Base-by-base conservation (phyloP, 2,113 vertebrate genomes). In the Taxidea taxus region DNA sequence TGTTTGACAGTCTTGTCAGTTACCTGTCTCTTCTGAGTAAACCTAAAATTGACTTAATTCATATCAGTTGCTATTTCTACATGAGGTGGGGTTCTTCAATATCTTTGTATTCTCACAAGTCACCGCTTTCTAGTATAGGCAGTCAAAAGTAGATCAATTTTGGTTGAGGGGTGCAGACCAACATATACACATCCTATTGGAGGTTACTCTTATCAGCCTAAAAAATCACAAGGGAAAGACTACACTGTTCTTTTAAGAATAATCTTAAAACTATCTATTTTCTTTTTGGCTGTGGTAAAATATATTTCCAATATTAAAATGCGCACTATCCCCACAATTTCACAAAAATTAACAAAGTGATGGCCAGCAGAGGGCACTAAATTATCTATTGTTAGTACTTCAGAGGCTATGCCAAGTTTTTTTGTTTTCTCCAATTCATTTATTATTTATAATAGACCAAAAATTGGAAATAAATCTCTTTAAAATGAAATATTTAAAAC, bases 291-390 rank as follows among this genome's bases (percentile, higher is more conserved):
- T 96, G 18, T 31, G 72, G 31, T 90, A 95, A 90, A 90, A 90
- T 2, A 0, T 44, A 74, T 66, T 93, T 87, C 9, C 49, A 94
- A 93, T 95, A 92, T 85, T 60, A 82, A 97, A 94, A 93, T 15
- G 34, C 51, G 66, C 39, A 90, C 39, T 83, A 49, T 42, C 37
- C 7, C 56, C 31, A 23, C 47, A 83, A 90, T 68, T 93, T 83
- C 70, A 83, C 54, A 66, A 96, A 77, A 97, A 86, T 91, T 77
- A 85, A 39, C 78, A 93, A 87, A n/a, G 18, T 86, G 3, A 54
- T 82, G 49, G 64, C 82, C 64, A 95, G 94, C 60, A 97, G 90
- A 31, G 86, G 83, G 72, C 92, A 94, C 44, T 81, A 70, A 54
- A 87, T n/a, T 60, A 75, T 66, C 60, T 56, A 47, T 29, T 87